These are phyloP conservation scores for Gulo gulo DNA, from an alignment of 2,113 vertebrate genomes.

Conservation along the genomic window DNA sequence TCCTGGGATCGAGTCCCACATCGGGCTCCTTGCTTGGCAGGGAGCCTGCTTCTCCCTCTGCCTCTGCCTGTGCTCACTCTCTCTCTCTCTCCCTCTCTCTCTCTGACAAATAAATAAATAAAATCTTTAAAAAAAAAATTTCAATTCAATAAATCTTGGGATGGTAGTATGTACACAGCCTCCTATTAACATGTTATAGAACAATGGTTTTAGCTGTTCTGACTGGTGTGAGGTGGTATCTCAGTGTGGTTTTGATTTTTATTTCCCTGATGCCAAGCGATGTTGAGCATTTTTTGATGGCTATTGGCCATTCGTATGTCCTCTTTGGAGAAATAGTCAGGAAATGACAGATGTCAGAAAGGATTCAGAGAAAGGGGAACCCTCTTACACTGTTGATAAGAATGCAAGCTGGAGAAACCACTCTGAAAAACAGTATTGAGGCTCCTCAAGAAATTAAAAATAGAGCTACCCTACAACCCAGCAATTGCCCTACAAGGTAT, in stretches of 20 bases:
- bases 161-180: not conserved
- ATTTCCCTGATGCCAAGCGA: not conserved
- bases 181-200: not conserved
- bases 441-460: not conserved
- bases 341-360: not conserved
- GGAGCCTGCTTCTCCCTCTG: no score
- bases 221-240: not conserved
- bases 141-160: not conserved
- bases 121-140: no score
- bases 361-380: not conserved
- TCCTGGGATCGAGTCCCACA: no score
- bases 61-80: no score
- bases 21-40: no score
- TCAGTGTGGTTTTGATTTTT: not conserved
- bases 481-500: not conserved
- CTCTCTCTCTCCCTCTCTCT: no score
- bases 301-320: not conserved
- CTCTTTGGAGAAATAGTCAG: not conserved
- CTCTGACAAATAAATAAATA: no score
- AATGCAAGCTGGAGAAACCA: not conserved
- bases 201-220: not conserved
- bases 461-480: not conserved
- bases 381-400: not conserved
- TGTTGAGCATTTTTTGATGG: not conserved
- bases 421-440: not conserved